Conservation (phyloP, 2,797 vertebrate genomes). For the Poecilia picta region DNA sequence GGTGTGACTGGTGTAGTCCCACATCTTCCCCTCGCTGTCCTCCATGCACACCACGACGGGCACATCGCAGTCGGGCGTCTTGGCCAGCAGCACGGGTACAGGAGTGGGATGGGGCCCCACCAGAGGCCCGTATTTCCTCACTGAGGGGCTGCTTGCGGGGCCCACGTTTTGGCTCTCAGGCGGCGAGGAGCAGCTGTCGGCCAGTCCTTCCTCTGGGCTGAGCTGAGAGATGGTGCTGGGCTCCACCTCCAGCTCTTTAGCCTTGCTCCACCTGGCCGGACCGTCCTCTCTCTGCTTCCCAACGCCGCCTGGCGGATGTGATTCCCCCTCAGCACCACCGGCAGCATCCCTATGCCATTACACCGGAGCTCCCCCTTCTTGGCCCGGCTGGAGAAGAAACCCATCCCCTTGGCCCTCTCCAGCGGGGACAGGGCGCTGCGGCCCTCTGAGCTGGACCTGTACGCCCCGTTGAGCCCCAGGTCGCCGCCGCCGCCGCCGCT, state of each 20-base stretch:
- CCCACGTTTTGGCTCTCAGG: constrained; percentile 64
- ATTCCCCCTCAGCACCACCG: constrained; percentile 70
- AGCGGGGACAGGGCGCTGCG: constrained; percentile 56
- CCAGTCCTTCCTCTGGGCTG: constrained; percentile 17
- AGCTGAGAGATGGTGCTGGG: constrained; percentile 14
- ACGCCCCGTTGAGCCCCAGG: constrained; percentile 65
- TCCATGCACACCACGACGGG: constrained; percentile 60
- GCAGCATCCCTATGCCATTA: constrained; percentile 70
- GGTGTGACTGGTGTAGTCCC: constrained; percentile 59
- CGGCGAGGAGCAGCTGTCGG: constrained; percentile 53
- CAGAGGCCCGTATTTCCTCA: constrained; percentile 68
- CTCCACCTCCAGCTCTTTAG: constrained; percentile 55
- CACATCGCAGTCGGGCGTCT: constrained; percentile 61
- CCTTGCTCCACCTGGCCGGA: constrained; percentile 63
- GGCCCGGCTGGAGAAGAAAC: constrained; percentile 65
- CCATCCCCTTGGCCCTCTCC: constrained; percentile 66
- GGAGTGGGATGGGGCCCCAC: constrained; percentile 50
- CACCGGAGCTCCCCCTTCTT: constrained; percentile 65
- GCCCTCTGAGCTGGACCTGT: constrained; percentile 59
- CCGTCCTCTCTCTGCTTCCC: constrained; percentile 63
- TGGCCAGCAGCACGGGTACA: constrained; percentile 42
- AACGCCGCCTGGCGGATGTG: constrained; percentile 60
- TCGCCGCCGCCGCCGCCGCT: constrained; percentile 49
- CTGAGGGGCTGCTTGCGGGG: constrained; percentile 45
- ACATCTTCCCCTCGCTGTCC: constrained; percentile 63